phyloP scores from a whole-genome alignment of 64 coral and sea anemone genomes.

The Actinia equina region DNA sequence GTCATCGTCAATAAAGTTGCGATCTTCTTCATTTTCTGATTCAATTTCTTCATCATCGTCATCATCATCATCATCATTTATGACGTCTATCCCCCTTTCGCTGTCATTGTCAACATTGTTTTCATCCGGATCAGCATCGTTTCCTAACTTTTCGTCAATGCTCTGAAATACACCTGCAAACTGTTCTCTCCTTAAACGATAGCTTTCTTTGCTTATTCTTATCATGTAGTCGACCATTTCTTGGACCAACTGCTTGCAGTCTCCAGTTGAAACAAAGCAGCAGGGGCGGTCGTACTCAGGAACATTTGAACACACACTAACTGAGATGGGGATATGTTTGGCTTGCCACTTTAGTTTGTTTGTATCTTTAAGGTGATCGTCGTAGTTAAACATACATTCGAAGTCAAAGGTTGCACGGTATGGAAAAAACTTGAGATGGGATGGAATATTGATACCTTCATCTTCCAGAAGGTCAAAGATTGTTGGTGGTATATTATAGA shows the following conservation, averaged over 20 bases:
- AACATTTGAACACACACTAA: slow-evolving; percentile 17
- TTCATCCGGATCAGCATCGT: not conserved
- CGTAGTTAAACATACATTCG: slow-evolving; percentile 8
- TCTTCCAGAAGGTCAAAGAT: slow-evolving; percentile 30
- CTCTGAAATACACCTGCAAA: slow-evolving; percentile 29
- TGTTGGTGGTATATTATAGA: slow-evolving; percentile 17
- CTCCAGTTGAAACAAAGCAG: not conserved
- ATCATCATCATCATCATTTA: slow-evolving; percentile 26
- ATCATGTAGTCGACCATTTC: slow-evolving; percentile 39
- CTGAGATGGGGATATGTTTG: slow-evolving; percentile 27
- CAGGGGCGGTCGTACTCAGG: not conserved
- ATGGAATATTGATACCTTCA: slow-evolving; percentile 13
- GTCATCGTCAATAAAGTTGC: slow-evolving; percentile 44
- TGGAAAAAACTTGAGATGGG: slow-evolving; percentile 4
- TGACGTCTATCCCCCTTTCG: slow-evolving; percentile 31
- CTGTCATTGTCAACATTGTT: slow-evolving; percentile 4
- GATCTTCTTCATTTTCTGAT: slow-evolving; percentile 3
- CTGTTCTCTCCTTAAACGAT: slow-evolving; percentile 8
- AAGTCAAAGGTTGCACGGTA: slow-evolving; percentile 36
- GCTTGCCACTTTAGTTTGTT: slow-evolving; percentile 8
- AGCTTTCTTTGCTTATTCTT: slow-evolving; percentile 43
- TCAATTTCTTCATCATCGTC: slow-evolving; percentile 53
- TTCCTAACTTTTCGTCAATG: slow-evolving; percentile 32
- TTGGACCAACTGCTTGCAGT: slow-evolving; percentile 10
- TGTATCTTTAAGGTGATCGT: not conserved